Base-by-base conservation (phyloP, 2,797 vertebrate species). In the Hippopotamyrus pictus region DNA sequence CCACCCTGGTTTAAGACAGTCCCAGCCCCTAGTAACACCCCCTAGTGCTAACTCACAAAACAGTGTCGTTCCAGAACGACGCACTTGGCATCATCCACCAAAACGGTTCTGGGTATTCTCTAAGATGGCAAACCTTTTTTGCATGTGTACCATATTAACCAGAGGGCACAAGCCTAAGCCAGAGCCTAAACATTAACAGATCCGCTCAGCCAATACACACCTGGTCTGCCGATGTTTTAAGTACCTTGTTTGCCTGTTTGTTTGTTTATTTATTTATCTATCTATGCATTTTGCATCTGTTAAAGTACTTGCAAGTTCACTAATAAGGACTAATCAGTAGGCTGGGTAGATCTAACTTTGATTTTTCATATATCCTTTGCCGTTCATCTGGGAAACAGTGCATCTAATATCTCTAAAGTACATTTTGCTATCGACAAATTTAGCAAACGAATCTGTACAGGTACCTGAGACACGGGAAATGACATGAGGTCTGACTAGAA, bases 91-190 rank as follows among this genome's bases (percentile, higher is more conserved):
- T 89, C n/a, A 12, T 54, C 88, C 86, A 87, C 88, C 89, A 25
- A 86, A 91, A 82, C 12, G 44, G 29, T 33, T 48, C 73, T 5
- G 51, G 53, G 89, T 88, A 37, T 51, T 87, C 50, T 82, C 89
- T 92, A 94, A 94, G 92, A 95, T 93, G 93, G 91, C 93, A 41
- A 86, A 89, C 85, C 29, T 25, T 14, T 57, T 79, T 44, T 12
- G 82, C 53, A 88, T 53, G 41, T 33, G 88, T 51, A 41, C 54
- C 17, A 48, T 29, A 33, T 37, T 54, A 87, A 51, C 53, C 50
- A 33, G 29, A 88, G 88, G 48, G 62, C 22, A 46, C 48, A 12
- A 33, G 29, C 50, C 29, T 37, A 54, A 51, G 33, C 46, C 51
- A 50, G 25, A 44, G 25, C 41, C n/a, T 50, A 69, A 88, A 88